These are phyloP conservation scores for Diplolepis rosae DNA, from an alignment of 2,888 invertebrate species.

Conservation along the genomic window DNA sequence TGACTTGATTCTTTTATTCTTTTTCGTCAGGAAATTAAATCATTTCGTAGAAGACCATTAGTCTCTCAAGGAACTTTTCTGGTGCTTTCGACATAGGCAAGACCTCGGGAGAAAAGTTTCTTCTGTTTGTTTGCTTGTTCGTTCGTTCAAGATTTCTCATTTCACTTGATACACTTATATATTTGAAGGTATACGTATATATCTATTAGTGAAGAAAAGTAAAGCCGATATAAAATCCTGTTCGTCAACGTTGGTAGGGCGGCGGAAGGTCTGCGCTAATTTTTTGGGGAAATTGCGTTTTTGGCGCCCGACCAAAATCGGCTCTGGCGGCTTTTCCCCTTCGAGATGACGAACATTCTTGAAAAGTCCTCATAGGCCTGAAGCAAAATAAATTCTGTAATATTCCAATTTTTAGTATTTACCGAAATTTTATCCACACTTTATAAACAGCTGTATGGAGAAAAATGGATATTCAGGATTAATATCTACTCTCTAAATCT, in stretches of 20 bases:
- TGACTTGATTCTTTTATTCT: neutral
- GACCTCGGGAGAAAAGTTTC: conserved; percentile 1
- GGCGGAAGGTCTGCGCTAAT: neutral
- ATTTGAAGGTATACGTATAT: neutral
- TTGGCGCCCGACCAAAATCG: neutral
- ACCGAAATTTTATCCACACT: neutral
- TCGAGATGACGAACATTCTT: neutral
- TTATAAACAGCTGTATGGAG: neutral
- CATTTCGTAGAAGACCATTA: conserved; percentile 7
- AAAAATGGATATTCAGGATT: no score
- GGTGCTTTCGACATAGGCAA: neutral
- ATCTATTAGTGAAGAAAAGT: neutral
- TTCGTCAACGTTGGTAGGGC: neutral
- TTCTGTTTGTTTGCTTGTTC: neutral
- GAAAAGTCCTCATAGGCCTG: neutral
- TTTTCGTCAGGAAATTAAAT: conserved; percentile 1
- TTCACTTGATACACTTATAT: neutral
- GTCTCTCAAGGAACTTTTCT: neutral
- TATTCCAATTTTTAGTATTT: neutral
- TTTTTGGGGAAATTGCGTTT: neutral
- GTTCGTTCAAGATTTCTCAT: neutral
- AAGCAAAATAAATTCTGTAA: neutral
- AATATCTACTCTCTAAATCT: no score
- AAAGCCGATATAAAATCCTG: neutral
- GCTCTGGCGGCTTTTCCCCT: neutral